A percentile compares a stretch with the other conserved stretches of the same genome.
phyloP scores from a whole-genome alignment of 2,113 vertebrate species.

The pig (Sus scrofa) region T2T-Sscrofa CM000817.6:10620501-10621000 shows the following conservation, averaged over 20 bases:
- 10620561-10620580: not conserved
- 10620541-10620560: not conserved
- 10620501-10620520: not conserved
- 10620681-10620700: fast-evolving
- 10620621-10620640: fast-evolving
- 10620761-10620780: not conserved
- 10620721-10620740: not conserved
- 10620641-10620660: too few species aligned
- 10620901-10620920: not conserved
- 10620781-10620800: not conserved
- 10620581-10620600: too few species aligned
- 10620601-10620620: not conserved
- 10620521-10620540: not conserved
- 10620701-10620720: not conserved
- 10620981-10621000: not conserved
- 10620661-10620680: not conserved
- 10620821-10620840: not conserved
- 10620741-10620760: not conserved
- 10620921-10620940: not conserved
- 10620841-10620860: not conserved
- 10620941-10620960: not conserved
- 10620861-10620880: not conserved
- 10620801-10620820: not conserved
- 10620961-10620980: not conserved
- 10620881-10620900: not conserved